Conservation (phyloP, 2,797 vertebrate species). For the Schizothorax lantsangensis region DNA sequence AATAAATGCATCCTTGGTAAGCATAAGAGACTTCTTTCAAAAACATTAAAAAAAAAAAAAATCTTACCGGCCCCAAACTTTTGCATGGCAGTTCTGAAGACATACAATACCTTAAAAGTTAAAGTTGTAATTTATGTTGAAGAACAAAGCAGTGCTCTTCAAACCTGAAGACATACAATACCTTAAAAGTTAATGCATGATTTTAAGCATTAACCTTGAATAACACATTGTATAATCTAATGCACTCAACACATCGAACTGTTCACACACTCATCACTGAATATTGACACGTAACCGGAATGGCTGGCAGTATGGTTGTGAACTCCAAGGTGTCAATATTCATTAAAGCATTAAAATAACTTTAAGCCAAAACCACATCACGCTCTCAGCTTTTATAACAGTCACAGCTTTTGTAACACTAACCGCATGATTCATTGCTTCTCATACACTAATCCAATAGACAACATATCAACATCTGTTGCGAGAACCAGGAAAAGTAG, state of each 20-base stretch:
- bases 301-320: not conserved
- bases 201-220: conserved; percentile 18
- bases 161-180: too few relatives aligned
- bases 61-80: too few relatives aligned
- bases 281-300: conserved; percentile 27
- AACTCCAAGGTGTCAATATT: conserved; percentile 43
- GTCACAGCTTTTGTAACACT: conserved; percentile 18
- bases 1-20: not conserved
- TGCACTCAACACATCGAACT: conserved; percentile 25
- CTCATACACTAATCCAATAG: not conserved
- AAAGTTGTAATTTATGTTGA: not conserved
- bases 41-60: not conserved
- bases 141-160: not conserved
- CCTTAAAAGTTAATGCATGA: too few relatives aligned
- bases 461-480: not conserved
- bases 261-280: conserved; percentile 32
- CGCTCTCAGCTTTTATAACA: conserved; percentile 3
- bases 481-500: not conserved
- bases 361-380: conserved; percentile 31
- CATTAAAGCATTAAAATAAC: conserved; percentile 44
- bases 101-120: too few relatives aligned
- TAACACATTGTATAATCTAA: conserved; percentile 41
- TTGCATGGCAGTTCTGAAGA: not conserved
- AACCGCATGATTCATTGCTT: not conserved
- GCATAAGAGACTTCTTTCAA: not conserved